Evolutionary conservation across 2,888 invertebrate genomes (phyloP).

Genomic region (Orthonychiurus folsomi): DNA sequence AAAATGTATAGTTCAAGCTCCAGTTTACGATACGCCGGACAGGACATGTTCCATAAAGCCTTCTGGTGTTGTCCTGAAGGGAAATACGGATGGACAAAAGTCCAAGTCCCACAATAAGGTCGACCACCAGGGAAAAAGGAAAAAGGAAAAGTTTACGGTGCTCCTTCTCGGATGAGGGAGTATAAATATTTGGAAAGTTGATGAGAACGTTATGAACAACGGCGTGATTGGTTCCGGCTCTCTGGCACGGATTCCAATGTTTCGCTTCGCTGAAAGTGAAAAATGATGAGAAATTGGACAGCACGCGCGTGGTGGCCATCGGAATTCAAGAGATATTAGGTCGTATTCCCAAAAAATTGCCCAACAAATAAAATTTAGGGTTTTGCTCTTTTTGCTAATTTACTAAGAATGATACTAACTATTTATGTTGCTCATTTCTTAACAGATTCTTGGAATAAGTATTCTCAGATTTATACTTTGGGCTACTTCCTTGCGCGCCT

Average conservation of each 20-base stretch:
- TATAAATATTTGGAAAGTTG: neutral
- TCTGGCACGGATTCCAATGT: slow-evolving; percentile 28
- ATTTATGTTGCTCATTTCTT: too few relatives aligned
- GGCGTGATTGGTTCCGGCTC: slow-evolving; percentile 21
- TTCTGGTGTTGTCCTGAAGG: too few relatives aligned
- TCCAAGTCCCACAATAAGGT: too few relatives aligned
- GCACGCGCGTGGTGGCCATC: too few relatives aligned
- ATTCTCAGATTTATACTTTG: too few relatives aligned
- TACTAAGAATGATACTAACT: too few relatives aligned
- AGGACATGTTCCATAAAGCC: neutral
- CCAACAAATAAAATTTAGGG: too few relatives aligned
- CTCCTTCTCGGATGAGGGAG: neutral
- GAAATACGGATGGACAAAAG: neutral
- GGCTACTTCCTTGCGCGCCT: too few relatives aligned
- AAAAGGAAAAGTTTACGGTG: neutral
- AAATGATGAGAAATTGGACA: slow-evolving; percentile 17
- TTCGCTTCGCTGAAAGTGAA: slow-evolving; percentile 28
- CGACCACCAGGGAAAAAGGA: neutral
- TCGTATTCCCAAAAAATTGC: too few relatives aligned
- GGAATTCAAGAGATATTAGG: too few relatives aligned
- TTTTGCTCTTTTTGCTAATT: too few relatives aligned
- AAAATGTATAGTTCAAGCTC: neutral
- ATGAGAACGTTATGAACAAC: slow-evolving; percentile 7
- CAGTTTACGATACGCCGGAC: neutral
- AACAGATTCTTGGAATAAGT: too few relatives aligned